phyloP scores from a whole-genome alignment of 2,797 vertebrate species.

The Rhinichthys osculus region DNA sequence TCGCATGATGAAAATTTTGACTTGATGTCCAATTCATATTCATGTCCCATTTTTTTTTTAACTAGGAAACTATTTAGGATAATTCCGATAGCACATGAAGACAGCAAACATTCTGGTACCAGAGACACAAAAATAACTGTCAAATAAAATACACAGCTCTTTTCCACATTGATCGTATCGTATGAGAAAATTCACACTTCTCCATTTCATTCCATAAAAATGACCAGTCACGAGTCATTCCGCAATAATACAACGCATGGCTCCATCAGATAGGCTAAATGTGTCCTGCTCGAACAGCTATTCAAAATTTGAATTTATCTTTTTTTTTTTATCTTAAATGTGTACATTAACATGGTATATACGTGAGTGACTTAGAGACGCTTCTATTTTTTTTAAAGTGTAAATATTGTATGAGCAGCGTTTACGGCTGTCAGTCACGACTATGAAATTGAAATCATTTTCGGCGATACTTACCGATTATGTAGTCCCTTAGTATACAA shows the following conservation, averaged over 20 bases:
- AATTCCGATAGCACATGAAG: too few species aligned
- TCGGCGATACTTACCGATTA: slow-evolving; percentile 21
- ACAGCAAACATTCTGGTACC: background rate
- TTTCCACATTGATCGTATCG: background rate
- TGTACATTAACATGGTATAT: background rate
- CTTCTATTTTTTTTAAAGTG: background rate
- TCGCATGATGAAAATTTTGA: too few species aligned
- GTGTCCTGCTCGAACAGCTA: background rate
- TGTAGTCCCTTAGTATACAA: background rate
- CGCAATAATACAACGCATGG: background rate
- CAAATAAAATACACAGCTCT: background rate
- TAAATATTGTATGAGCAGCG: slow-evolving; percentile 8
- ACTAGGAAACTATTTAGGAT: too few species aligned
- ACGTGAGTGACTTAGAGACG: background rate
- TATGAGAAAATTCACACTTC: slow-evolving; percentile 36
- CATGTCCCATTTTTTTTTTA: too few species aligned
- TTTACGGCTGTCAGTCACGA: slow-evolving; percentile 19
- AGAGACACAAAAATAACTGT: background rate
- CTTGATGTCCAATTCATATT: too few species aligned
- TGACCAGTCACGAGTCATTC: slow-evolving; percentile 47
- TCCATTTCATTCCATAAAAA: slow-evolving; percentile 37
- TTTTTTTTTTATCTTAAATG: background rate
- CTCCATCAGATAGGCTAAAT: background rate
- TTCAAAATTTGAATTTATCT: background rate
- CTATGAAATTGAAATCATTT: background rate